A percentile compares a stretch with the other conserved stretches of the same genome.
phyloP scores from a whole-genome alignment of 2,888 invertebrate genomes.

The Spodoptera littoralis region DNA sequence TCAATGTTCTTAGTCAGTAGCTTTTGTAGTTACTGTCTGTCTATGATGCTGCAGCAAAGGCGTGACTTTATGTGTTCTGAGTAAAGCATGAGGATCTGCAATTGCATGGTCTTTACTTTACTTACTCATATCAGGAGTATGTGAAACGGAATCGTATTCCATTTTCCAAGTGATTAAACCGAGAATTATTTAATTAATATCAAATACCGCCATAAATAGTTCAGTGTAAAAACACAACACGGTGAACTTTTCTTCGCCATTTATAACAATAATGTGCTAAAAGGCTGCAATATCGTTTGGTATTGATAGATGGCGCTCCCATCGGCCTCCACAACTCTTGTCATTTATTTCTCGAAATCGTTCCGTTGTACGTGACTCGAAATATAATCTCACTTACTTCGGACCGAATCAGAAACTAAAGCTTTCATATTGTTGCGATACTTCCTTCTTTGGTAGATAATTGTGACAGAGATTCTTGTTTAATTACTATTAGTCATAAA shows the following conservation, averaged over 20 bases:
- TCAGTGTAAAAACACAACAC: no score
- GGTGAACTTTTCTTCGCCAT: slow-evolving; percentile 19
- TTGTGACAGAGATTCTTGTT: not conserved
- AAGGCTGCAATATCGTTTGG: slow-evolving; percentile 46
- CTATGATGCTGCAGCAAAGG: no score
- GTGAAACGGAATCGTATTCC: no score
- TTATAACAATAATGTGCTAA: slow-evolving; percentile 47
- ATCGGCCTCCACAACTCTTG: slow-evolving; percentile 37
- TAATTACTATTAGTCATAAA: not conserved
- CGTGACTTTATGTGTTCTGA: no score
- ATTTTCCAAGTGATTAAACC: no score
- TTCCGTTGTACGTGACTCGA: slow-evolving; percentile 43
- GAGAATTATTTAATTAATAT: no score
- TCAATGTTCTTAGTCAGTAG: no score
- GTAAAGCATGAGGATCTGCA: no score
- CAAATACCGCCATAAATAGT: no score
- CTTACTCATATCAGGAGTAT: no score
- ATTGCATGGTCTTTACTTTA: no score
- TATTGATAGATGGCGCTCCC: slow-evolving; percentile 51
- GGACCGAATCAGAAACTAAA: slow-evolving; percentile 19
- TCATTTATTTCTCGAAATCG: slow-evolving; percentile 56
- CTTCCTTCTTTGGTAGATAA: not conserved
- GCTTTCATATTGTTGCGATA: slow-evolving; percentile 9
- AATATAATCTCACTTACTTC: slow-evolving; percentile 35
- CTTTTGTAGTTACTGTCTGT: no score